A percentile compares a stretch with the other conserved stretches of the same genome.
phyloP scores from a whole-genome alignment of 2,797 vertebrate genomes.

The Miichthys miiuy region DNA sequence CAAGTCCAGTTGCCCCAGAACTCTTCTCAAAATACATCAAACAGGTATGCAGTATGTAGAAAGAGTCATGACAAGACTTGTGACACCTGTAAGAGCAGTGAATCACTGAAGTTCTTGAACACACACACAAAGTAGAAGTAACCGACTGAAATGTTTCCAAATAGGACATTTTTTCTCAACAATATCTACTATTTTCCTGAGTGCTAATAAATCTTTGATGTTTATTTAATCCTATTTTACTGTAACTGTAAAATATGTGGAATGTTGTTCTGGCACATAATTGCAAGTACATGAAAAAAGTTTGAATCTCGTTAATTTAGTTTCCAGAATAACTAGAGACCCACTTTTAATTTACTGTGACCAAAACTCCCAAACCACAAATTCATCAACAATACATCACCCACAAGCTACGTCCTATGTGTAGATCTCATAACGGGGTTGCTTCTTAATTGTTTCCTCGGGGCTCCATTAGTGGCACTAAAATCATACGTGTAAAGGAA shows the following conservation, averaged over 20 bases:
- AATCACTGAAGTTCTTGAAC: background rate
- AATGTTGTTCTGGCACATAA: background rate
- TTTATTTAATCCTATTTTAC: background rate
- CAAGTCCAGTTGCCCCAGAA: too few species aligned
- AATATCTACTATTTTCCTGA: background rate
- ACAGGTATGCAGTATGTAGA: slow-evolving; percentile 13
- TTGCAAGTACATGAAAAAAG: background rate
- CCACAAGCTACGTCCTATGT: slow-evolving; percentile 22
- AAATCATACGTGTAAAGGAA: slow-evolving; percentile 48
- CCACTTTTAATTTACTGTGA: slow-evolving; percentile 31
- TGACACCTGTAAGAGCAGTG: slow-evolving; percentile 13
- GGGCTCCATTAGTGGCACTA: slow-evolving; percentile 68
- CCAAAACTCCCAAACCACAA: slow-evolving; percentile 28
- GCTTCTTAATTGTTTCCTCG: slow-evolving; percentile 71
- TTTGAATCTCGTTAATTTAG: slow-evolving; percentile 3
- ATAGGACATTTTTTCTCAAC: background rate
- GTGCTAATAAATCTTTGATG: background rate
- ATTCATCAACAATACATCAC: slow-evolving; percentile 30
- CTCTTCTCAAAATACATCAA: background rate
- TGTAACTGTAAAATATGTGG: background rate
- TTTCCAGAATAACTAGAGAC: slow-evolving; percentile 1
- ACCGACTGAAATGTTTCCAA: background rate
- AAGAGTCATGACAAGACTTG: background rate
- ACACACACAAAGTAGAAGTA: background rate
- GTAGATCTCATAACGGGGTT: slow-evolving; percentile 51